phyloP scores from a whole-genome alignment of 2,113 vertebrate species.

The Antigone vipio region DNA sequence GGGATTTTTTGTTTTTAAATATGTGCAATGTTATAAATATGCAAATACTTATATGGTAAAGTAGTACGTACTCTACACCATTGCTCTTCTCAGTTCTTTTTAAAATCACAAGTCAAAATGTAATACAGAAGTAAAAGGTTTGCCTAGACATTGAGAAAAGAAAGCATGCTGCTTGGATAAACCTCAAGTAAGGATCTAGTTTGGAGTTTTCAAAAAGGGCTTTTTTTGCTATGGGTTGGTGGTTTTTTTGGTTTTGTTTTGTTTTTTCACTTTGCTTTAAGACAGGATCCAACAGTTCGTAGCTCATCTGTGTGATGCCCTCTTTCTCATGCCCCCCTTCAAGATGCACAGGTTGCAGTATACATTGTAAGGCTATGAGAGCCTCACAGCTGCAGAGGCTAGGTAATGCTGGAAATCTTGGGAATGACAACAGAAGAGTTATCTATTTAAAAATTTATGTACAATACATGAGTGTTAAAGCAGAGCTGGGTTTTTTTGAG shows the following conservation, averaged over 20 bases:
- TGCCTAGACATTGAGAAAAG: background rate
- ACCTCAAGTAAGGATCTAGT: background rate
- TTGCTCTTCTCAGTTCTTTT: background rate
- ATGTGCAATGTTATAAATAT: background rate
- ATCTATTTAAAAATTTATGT: background rate
- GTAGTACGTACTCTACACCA: rapidly evolving
- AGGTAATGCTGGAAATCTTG: background rate
- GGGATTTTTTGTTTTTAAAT: background rate
- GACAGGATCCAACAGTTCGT: background rate
- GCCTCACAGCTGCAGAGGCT: background rate
- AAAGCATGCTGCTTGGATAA: background rate
- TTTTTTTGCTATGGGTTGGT: background rate
- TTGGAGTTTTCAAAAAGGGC: background rate
- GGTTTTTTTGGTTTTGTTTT: background rate
- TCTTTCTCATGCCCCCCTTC: background rate
- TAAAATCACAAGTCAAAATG: background rate
- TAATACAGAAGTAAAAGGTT: background rate
- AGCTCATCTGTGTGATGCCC: background rate
- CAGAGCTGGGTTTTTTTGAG: background rate
- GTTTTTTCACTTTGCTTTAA: background rate
- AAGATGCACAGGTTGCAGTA: background rate
- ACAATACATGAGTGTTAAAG: background rate
- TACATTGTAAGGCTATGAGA: background rate
- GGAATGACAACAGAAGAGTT: background rate
- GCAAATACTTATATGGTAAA: background rate